Evolutionary conservation across 2,113 vertebrate genomes (phyloP).

Genomic region (Rhinolophus ferrumequinum): DNA sequence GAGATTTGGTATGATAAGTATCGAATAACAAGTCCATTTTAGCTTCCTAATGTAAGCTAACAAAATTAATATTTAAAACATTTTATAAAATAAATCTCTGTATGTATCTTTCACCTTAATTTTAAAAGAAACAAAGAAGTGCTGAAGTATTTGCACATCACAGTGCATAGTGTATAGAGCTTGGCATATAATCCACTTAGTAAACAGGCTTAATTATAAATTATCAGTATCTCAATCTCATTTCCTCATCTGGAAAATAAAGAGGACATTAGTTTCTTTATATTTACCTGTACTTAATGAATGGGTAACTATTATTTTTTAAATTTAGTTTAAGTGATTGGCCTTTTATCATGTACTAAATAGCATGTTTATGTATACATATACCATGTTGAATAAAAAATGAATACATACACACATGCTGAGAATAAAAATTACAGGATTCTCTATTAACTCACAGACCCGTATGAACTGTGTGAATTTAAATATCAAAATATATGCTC

Average conservation of each 20-base stretch:
- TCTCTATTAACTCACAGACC: not conserved
- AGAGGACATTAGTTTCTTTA: not conserved
- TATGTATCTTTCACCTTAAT: not conserved
- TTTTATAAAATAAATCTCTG: not conserved
- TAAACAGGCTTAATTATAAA: not conserved
- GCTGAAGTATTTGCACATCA: not conserved
- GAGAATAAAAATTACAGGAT: not conserved
- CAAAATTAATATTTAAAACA: not conserved
- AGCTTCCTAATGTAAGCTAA: not conserved
- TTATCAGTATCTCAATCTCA: not conserved
- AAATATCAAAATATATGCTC: constrained; percentile 3
- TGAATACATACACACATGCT: not conserved
- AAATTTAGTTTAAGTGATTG: not conserved
- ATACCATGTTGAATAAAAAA: not conserved
- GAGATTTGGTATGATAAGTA: not conserved
- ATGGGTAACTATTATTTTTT: not conserved
- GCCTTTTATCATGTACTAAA: not conserved
- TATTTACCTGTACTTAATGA: not conserved
- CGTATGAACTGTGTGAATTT: not conserved
- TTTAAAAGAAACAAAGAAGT: not conserved
- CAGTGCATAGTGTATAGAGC: not conserved
- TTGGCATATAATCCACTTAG: not conserved
- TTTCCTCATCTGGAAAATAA: not conserved
- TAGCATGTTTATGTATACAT: not conserved
- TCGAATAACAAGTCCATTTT: not conserved